A percentile compares a stretch with the other conserved stretches of the same genome.
phyloP scores from a whole-genome alignment of 2,888 invertebrate genomes.

The Abrostola triplasia region DNA sequence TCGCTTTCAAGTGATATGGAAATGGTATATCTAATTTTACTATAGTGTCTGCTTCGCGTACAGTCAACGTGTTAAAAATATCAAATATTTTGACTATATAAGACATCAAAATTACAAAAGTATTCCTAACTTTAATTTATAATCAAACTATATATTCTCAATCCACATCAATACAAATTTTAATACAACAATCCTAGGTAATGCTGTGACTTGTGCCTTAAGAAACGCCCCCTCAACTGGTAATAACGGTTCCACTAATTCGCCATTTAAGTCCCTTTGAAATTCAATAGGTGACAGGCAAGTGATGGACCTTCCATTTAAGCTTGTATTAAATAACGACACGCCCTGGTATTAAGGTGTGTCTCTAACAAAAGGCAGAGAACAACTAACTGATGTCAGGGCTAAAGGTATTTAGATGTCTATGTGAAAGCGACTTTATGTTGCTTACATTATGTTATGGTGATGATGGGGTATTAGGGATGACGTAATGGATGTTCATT shows the following conservation, averaged over 20 bases:
- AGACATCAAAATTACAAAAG: too few relatives aligned
- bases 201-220: conserved; percentile 16
- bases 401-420: conserved; percentile 11
- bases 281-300: conserved; percentile 66
- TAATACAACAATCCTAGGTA: background rate
- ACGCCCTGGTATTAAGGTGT: conserved; percentile 61
- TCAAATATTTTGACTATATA: too few relatives aligned
- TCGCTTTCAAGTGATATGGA: too few relatives aligned
- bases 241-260: conserved; percentile 59
- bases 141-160: too few relatives aligned
- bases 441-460: background rate
- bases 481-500: background rate
- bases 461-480: background rate
- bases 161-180: background rate
- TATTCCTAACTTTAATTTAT: too few relatives aligned
- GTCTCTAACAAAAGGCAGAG: conserved; percentile 52
- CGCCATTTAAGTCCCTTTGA: conserved; percentile 61
- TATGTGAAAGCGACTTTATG: conserved; percentile 4
- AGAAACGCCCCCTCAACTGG: conserved; percentile 32
- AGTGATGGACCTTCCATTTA: conserved; percentile 65
- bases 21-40: too few relatives aligned
- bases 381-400: conserved; percentile 48
- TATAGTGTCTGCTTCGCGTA: too few relatives aligned
- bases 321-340: conserved; percentile 62
- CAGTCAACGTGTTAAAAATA: too few relatives aligned